These are phyloP conservation scores for Ophion obscuratus DNA, from an alignment of 2,888 invertebrate genomes.

Conservation along the genomic window DNA sequence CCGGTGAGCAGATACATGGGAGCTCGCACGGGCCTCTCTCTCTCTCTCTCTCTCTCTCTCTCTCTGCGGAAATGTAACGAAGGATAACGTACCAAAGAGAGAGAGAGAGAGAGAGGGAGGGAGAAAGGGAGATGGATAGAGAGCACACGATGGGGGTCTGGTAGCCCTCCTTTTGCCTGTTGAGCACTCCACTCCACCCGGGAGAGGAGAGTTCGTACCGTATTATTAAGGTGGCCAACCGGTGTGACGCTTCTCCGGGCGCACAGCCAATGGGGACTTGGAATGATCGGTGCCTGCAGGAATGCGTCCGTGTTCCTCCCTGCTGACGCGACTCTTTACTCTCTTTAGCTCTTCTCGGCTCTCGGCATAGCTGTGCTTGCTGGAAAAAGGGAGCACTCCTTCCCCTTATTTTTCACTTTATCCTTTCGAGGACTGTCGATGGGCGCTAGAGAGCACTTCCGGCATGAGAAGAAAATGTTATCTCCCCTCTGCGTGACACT, in stretches of 20 bases:
- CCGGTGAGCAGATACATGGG: slow-evolving; percentile 48
- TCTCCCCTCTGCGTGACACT: slow-evolving; percentile 19
- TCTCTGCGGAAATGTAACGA: slow-evolving; percentile 55
- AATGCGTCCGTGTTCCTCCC: slow-evolving; percentile 77
- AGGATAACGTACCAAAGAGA: slow-evolving; percentile 68
- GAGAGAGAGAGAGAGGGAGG: slow-evolving; percentile 63
- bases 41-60: not conserved
- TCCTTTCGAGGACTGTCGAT: not conserved
- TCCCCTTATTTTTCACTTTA: not conserved
- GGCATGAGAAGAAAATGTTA: slow-evolving; percentile 47
- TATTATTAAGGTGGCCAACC: slow-evolving; percentile 83
- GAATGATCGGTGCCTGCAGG: slow-evolving; percentile 75
- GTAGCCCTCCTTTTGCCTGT: slow-evolving; percentile 72
- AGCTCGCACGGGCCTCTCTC: slow-evolving; percentile 41
- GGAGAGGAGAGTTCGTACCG: slow-evolving; percentile 73
- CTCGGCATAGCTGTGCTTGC: slow-evolving; percentile 32
- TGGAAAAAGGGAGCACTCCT: slow-evolving; percentile 33
- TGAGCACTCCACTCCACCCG: slow-evolving; percentile 54
- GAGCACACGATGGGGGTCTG: slow-evolving; percentile 69
- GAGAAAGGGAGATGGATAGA: slow-evolving; percentile 60
- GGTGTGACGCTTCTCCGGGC: slow-evolving; percentile 81
- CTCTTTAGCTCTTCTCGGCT: slow-evolving; percentile 33
- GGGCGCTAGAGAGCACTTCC: slow-evolving; percentile 39
- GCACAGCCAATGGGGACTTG: slow-evolving; percentile 80
- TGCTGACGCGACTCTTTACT: slow-evolving; percentile 46